phyloP scores from a whole-genome alignment of 2,113 vertebrate species.

The Phoenicopterus ruber region DNA sequence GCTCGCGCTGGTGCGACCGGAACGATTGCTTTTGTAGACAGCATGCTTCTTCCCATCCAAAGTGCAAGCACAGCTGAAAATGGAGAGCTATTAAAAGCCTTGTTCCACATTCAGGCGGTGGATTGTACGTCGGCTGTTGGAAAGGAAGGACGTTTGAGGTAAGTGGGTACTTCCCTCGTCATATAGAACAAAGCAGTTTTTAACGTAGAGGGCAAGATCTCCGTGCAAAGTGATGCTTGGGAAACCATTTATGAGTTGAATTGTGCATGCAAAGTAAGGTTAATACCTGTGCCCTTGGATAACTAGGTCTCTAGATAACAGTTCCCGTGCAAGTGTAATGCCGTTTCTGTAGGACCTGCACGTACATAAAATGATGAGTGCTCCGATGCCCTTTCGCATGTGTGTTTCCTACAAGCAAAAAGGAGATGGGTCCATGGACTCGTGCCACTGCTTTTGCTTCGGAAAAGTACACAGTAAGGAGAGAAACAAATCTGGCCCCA shows the following conservation, averaged over 20 bases:
- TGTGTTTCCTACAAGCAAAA: not conserved
- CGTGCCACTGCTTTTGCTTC: not conserved
- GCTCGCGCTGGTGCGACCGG: not conserved
- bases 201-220: not conserved
- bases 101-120: not conserved
- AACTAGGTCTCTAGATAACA: not conserved
- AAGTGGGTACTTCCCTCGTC: not conserved
- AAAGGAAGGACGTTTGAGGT: not conserved
- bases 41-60: not conserved
- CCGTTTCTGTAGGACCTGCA: not conserved
- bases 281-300: not conserved
- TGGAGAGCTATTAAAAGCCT: not conserved
- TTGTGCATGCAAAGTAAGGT: not conserved
- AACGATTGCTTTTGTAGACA: not conserved
- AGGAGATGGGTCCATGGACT: not conserved
- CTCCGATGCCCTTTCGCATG: not conserved
- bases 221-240: not conserved
- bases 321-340: not conserved
- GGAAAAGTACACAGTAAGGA: not conserved
- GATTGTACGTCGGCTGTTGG: not conserved
- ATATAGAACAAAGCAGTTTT: not conserved
- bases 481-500: not conserved
- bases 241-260: not conserved
- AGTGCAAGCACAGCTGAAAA: not conserved
- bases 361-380: fast-evolving